Base-by-base conservation (phyloP, 2,888 invertebrate genomes). In the Cephus pygmeus region DNA sequence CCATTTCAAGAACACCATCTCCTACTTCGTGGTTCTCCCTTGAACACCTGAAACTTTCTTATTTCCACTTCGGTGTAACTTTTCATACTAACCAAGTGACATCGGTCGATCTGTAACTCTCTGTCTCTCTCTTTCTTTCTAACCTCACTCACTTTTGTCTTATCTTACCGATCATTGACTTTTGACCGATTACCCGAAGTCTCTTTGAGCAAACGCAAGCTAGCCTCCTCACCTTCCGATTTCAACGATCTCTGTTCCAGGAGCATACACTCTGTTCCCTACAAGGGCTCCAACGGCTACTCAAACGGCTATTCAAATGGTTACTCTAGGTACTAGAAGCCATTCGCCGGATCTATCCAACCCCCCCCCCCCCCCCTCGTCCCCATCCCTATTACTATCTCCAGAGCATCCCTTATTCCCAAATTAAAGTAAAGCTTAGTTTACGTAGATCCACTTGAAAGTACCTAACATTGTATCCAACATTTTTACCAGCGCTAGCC, bases 201-300 rank as follows among this genome's bases (percentile, higher is more conserved):
- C 31, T 71, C 33, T 71, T 33, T 23, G 71, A 31, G 31, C 71
- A 33, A 71, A 33, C 71, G 71, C 71, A 79, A 79, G 84, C 80
- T 86, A 56, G 56, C 56, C 83, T 88, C 88, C 87, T 90, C 84
- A 89, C 86, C 86, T 87, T 85, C 87, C 88, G 87, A 85, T 89
- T 90, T 90, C 90, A 87, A 88, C 88, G 82, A 90, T 91, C 89
- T 91, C 87, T 91, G 91, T 91, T 91, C 90, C 91, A 91, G 91
- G 90, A 91, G 90, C 91, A 91, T 91, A 91, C 91, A 91, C 87
- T 91, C 91, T 87, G 91, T 91, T 89, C 90, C 91, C 86, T 91
- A 90, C 91, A 91, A 91, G 90, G 91, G 91, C 86, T 90, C 91
- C 90, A 91, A 91, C 90, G 90, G 91, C 90, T 91, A 90, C 90